Base-by-base conservation (phyloP, 2,888 invertebrate genomes). In the Ecliptopera silaceata region DNA sequence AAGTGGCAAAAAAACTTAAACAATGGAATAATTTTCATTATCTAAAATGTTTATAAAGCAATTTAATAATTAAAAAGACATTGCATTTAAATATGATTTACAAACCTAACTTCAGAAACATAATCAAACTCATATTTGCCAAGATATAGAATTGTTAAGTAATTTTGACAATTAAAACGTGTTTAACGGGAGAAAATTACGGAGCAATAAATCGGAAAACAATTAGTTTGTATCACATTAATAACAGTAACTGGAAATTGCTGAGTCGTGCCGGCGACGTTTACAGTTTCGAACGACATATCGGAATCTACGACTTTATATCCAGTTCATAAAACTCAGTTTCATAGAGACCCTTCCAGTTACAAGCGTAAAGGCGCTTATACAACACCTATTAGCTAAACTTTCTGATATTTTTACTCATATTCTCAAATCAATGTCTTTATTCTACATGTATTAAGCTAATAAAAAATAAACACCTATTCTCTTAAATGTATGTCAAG, bases 251-350 rank as follows among this genome's bases (percentile, higher is more conserved):
- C 75, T 72, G 65, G 66, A 73, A 74, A 81, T 79, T 74, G 77
- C 75, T 74, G 78, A 80, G 77, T 79, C 76, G 75, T 72, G 72
- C 67, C 69, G 48, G 46, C 72, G 70, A 69, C 80, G 79, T 82
- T 80, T 82, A 66, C 71, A 78, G 86, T 81, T 82, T 86, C 88
- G 80, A 84, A 85, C 86, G 86, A 82, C 82, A 82, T 84, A 83
- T 88, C 26, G 10, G 26, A 26, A 26, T 26, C 80, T 72, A 76
- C 74, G 76, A 83, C 80, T 90, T 89, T 88, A 89, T 87, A 87
- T 84, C 87, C 88, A 84, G 84, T 85, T 88, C 87, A 88, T 88
- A 89, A 90, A 90, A 89, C 82, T 88, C 85, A 87, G 87, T 87
- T 89, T 84, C 89, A 86, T 86, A 86, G 82, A 78, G 77, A 74